phyloP scores from a whole-genome alignment of 2,113 vertebrate genomes.

The Alexandromys fortis region DNA sequence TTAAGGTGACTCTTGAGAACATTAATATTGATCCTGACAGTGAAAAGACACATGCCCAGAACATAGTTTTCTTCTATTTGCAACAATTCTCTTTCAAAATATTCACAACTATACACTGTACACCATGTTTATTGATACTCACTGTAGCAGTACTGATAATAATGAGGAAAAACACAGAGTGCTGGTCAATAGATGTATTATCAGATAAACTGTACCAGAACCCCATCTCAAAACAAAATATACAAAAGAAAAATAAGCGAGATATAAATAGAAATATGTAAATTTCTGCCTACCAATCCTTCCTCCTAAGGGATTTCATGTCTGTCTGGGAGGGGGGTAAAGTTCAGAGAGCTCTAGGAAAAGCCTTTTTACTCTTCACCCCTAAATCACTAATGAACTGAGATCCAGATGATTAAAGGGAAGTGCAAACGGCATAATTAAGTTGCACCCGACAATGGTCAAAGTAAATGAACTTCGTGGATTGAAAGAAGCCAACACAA shows the following conservation, averaged over 20 bases:
- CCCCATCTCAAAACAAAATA: background rate
- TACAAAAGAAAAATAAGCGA: background rate
- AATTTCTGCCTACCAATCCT: background rate
- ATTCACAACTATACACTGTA: background rate
- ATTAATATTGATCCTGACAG: background rate
- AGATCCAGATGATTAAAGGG: background rate
- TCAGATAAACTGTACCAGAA: background rate
- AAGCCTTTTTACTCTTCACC: background rate
- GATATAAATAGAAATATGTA: background rate
- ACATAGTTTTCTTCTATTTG: background rate
- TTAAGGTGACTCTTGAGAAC: background rate
- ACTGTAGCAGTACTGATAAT: background rate
- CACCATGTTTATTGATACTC: background rate
- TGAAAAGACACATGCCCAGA: background rate
- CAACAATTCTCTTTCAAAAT: background rate
- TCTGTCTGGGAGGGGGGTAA: background rate
- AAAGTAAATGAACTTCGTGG: constrained; percentile 2
- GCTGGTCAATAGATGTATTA: background rate
- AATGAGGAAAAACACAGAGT: background rate
- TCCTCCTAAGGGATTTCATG: background rate
- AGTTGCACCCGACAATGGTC: background rate
- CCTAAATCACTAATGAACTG: background rate
- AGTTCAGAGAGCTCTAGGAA: background rate
- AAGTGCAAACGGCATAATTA: constrained; percentile 25
- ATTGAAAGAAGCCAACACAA: constrained; percentile 6